These are phyloP conservation scores for Cyanoramphus novaezelandiae DNA, from an alignment of 2,113 vertebrate species.

Conservation along the genomic window DNA sequence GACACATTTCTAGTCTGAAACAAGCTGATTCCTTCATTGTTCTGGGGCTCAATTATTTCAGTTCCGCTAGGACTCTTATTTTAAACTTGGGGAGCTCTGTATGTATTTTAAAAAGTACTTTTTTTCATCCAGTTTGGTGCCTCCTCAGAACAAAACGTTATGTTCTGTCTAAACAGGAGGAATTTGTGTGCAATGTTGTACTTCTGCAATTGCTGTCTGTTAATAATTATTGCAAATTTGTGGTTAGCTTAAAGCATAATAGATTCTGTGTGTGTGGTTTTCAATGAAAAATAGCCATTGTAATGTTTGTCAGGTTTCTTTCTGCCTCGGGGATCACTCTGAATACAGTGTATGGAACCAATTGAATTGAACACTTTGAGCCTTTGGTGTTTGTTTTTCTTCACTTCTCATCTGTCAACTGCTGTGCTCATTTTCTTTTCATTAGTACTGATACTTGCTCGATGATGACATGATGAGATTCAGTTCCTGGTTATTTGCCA, in stretches of 20 bases:
- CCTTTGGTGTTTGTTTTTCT: slow-evolving; percentile 40
- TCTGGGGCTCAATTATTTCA: background rate
- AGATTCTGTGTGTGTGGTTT: slow-evolving; percentile 37
- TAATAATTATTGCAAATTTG: slow-evolving; percentile 55
- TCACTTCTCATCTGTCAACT: slow-evolving; percentile 21
- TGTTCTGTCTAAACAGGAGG: background rate
- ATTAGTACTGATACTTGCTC: background rate
- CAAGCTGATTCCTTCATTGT: background rate
- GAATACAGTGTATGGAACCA: background rate
- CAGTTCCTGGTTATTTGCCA: background rate
- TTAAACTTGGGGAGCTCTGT: background rate
- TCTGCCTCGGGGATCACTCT: slow-evolving; percentile 17
- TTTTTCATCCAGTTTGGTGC: background rate
- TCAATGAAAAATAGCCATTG: slow-evolving; percentile 37
- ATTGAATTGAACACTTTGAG: background rate
- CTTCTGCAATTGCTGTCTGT: slow-evolving; percentile 34
- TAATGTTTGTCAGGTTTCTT: slow-evolving; percentile 13
- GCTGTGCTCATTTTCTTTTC: slow-evolving; percentile 21
- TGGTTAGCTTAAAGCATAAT: slow-evolving; percentile 49
- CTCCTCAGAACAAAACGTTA: slow-evolving; percentile 36
- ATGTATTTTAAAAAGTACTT: background rate
- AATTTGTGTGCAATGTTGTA: background rate
- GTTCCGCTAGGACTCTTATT: background rate
- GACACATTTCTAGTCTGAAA: background rate
- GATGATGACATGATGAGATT: background rate